These are phyloP conservation scores for Progne subis DNA, from an alignment of 2,113 vertebrate species.

Conservation along the genomic window DNA sequence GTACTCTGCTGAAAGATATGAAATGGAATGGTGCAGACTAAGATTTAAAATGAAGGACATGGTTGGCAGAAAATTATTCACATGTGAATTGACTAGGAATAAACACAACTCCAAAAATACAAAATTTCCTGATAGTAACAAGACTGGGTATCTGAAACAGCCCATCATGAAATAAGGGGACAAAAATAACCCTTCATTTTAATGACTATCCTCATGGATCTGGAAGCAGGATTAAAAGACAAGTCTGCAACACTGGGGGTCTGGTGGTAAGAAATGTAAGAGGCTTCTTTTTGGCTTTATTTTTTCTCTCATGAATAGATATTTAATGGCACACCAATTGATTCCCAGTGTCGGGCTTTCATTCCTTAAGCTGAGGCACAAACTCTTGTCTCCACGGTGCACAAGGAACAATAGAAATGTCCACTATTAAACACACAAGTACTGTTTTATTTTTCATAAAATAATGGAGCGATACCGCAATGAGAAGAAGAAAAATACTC, in stretches of 20 bases:
- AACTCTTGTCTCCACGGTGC: neutral
- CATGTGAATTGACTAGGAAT: neutral
- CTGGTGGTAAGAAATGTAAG: neutral
- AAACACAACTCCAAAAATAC: neutral
- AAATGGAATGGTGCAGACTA: neutral
- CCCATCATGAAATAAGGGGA: neutral
- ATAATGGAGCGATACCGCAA: neutral
- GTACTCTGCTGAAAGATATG: neutral
- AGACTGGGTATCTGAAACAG: neutral
- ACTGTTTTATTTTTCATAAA: constrained; percentile 12
- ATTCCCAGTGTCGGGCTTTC: neutral
- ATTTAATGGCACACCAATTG: neutral
- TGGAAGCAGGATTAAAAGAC: neutral
- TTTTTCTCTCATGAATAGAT: neutral
- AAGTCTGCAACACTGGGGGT: fast-evolving
- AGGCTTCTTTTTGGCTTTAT: neutral
- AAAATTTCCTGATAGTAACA: neutral
- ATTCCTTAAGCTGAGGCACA: neutral
- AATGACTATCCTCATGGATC: neutral
- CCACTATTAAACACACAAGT: neutral
- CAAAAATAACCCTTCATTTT: neutral
- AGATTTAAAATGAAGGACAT: neutral
- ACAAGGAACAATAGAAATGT: neutral
- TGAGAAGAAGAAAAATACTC: neutral
- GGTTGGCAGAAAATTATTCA: neutral